Conservation (phyloP, 2,113 vertebrate genomes). For the Periophthalmodon schlosseri region DNA sequence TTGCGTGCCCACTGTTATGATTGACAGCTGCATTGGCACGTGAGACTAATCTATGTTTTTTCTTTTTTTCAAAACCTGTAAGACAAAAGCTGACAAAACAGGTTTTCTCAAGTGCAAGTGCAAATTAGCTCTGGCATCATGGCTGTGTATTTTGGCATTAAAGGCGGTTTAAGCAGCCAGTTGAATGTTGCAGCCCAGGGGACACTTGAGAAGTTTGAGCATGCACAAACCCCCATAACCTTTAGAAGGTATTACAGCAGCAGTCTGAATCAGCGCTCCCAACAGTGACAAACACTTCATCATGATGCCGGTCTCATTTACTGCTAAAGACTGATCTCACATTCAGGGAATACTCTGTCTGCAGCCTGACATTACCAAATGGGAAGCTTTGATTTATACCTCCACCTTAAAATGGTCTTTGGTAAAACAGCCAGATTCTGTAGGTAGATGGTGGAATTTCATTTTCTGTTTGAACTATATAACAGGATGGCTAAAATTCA, state of each 20-base stretch:
- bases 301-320: constrained; percentile 1
- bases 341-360: constrained; percentile 2
- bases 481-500: background rate
- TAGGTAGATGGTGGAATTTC: background rate
- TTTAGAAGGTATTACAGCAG: constrained; percentile 16
- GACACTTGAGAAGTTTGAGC: constrained; percentile 8
- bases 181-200: constrained; percentile 3
- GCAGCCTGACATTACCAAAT: background rate
- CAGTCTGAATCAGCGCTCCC: constrained; percentile 2
- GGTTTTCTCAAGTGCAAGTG: background rate
- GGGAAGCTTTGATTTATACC: background rate
- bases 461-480: background rate
- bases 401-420: background rate
- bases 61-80: too few relatives aligned
- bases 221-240: background rate
- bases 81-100: too few relatives aligned
- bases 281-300: constrained; percentile 13
- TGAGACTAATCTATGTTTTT: too few relatives aligned
- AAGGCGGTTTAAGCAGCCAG: constrained; percentile 11
- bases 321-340: background rate
- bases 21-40: too few relatives aligned
- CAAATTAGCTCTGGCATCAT: background rate
- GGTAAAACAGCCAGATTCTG: background rate
- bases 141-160: background rate
- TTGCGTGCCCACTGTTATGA: too few relatives aligned